Evolutionary conservation across 2,113 vertebrate species (phyloP).

Genomic region (Cololabis saira): DNA sequence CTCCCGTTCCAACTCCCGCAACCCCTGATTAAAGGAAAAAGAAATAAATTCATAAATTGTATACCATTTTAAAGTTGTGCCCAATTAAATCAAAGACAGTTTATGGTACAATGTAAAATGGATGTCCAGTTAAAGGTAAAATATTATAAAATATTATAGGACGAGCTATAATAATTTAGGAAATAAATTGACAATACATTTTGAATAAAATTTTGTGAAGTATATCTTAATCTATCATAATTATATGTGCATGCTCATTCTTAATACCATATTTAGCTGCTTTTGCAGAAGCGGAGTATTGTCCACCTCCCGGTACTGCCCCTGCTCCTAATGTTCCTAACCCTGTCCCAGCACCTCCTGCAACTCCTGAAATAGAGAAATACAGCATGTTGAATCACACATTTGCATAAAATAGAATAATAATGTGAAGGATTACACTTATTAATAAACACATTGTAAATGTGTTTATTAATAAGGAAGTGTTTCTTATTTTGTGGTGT

Average conservation of each 20-base stretch:
- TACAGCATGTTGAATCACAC: neutral
- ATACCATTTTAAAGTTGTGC: neutral
- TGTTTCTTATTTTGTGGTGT: too few species aligned
- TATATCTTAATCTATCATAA: neutral
- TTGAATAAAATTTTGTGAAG: too few species aligned
- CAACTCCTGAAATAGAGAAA: conserved; percentile 13
- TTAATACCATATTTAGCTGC: conserved; percentile 49
- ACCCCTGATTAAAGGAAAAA: conserved; percentile 5
- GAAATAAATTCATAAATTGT: neutral
- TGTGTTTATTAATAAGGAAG: too few species aligned
- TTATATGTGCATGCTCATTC: neutral
- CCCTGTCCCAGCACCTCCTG: conserved; percentile 21
- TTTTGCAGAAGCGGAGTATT: conserved; percentile 56
- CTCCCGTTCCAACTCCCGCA: conserved; percentile 24
- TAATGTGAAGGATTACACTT: too few species aligned
- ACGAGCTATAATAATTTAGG: too few species aligned
- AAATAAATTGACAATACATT: too few species aligned
- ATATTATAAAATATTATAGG: too few species aligned
- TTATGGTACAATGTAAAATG: too few species aligned
- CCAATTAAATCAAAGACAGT: too few species aligned
- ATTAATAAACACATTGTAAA: too few species aligned
- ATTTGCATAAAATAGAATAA: too few species aligned
- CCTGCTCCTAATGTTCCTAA: conserved; percentile 18
- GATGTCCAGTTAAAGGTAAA: too few species aligned
- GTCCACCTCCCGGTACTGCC: conserved; percentile 35